phyloP scores from a whole-genome alignment of 2,797 vertebrate genomes.

The Phataginus tricuspis region DNA sequence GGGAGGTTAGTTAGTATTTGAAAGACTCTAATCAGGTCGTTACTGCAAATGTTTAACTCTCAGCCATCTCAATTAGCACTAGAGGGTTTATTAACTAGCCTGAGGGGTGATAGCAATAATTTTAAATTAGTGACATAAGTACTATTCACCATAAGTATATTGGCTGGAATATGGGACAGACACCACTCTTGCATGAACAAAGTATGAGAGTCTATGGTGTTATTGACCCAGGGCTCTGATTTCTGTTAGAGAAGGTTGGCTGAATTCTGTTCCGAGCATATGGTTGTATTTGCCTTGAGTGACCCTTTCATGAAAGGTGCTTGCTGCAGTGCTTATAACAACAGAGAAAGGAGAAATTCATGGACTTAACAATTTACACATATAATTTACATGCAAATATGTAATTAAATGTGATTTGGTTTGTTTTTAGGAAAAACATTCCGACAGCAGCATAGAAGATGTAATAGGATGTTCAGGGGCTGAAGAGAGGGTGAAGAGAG shows the following conservation, averaged over 20 bases:
- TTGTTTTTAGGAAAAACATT: not conserved
- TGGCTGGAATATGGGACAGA: not conserved
- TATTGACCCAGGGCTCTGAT: not conserved
- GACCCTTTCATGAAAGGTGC: not conserved
- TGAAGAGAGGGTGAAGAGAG: not conserved
- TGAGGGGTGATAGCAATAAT: slow-evolving; percentile 46
- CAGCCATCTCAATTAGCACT: slow-evolving; percentile 48
- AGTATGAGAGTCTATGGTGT: not conserved
- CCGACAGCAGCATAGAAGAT: not conserved
- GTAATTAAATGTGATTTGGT: not conserved
- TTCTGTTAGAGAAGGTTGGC: not conserved
- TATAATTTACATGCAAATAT: not conserved
- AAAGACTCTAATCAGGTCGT: slow-evolving; percentile 64
- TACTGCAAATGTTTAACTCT: slow-evolving; percentile 54
- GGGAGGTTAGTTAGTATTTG: slow-evolving; percentile 57
- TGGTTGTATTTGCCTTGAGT: not conserved
- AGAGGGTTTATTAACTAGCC: slow-evolving; percentile 58
- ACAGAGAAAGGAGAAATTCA: not conserved
- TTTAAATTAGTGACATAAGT: slow-evolving; percentile 61
- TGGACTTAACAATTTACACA: not conserved
- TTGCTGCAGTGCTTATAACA: not conserved
- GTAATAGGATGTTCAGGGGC: not conserved
- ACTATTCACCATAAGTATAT: not conserved
- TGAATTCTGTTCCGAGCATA: not conserved
- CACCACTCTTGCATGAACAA: not conserved